Evolutionary conservation across 2,888 invertebrate species (phyloP).

Genomic region (Latheticus oryzae): DNA sequence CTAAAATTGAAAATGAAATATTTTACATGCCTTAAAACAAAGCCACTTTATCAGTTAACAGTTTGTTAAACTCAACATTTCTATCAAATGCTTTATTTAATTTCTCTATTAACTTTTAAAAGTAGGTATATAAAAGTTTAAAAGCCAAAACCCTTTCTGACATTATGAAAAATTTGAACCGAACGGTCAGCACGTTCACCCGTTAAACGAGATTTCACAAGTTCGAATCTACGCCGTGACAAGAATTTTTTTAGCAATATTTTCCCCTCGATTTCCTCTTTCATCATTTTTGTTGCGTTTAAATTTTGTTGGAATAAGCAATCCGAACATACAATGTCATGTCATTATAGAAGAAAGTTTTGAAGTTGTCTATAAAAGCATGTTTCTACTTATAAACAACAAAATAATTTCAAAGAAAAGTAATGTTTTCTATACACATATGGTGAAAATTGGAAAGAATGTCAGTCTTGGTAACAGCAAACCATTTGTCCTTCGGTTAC

Average conservation of each 20-base stretch:
- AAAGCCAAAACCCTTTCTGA: conserved; percentile 10
- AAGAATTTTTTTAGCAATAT: conserved; percentile 29
- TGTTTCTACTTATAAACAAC: conserved; percentile 6
- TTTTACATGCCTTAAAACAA: no score
- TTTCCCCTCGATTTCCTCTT: conserved; percentile 31
- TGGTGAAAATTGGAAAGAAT: conserved; percentile 20
- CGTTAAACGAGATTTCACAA: conserved; percentile 36
- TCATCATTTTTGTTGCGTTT: conserved; percentile 20
- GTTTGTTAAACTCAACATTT: no score
- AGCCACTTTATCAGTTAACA: no score
- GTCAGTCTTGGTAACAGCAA: conserved; percentile 12
- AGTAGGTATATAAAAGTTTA: no score
- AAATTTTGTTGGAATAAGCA: conserved; percentile 8
- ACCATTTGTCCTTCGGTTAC: conserved; percentile 30
- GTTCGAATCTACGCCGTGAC: conserved; percentile 32
- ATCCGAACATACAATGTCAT: conserved; percentile 14
- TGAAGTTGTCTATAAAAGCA: background rate
- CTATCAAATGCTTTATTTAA: no score
- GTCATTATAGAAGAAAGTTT: no score
- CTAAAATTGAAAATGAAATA: no score
- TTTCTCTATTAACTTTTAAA: no score
- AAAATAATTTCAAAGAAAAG: no score
- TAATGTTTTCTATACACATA: no score
- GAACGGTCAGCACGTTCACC: conserved; percentile 26
- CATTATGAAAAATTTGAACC: conserved; percentile 27